Percentiles rank a stretch among this genome's conserved stretches.
Evolutionary conservation across 2,888 invertebrate genomes (phyloP).

Genomic region (Agriopis marginaria): DNA sequence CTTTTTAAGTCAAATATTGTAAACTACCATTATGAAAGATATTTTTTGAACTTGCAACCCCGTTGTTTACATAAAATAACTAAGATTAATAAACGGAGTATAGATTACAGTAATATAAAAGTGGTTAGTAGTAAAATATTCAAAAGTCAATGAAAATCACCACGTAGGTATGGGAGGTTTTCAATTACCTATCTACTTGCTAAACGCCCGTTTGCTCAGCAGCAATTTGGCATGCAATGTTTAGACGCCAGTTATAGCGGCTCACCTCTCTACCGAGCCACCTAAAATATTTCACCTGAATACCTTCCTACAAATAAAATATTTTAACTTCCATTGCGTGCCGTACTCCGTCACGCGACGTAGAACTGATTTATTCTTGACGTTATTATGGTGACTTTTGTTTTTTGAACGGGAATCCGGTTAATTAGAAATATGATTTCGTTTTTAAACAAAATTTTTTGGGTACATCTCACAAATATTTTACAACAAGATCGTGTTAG

Average conservation of each 20-base stretch:
- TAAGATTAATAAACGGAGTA: no score
- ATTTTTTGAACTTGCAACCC: no score
- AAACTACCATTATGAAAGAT: no score
- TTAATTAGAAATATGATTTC: constrained; percentile 62
- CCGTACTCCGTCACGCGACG: constrained; percentile 68
- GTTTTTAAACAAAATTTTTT: constrained; percentile 39
- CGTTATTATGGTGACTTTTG: constrained; percentile 57
- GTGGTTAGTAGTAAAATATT: no score
- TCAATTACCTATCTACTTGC: background rate
- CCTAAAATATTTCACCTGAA: constrained; percentile 61
- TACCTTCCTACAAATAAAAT: constrained; percentile 52
- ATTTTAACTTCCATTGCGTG: constrained; percentile 73
- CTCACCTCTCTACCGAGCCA: constrained; percentile 51
- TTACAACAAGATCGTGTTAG: constrained; percentile 25
- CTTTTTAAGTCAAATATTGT: no score
- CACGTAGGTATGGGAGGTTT: no score
- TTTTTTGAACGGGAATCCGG: constrained; percentile 55
- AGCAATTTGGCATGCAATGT: constrained; percentile 31
- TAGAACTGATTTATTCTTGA: constrained; percentile 68
- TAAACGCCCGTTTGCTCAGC: constrained; percentile 25
- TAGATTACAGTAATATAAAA: no score
- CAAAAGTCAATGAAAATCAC: no score
- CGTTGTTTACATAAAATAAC: no score
- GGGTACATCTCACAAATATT: constrained; percentile 20
- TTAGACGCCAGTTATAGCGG: constrained; percentile 45